A percentile compares a stretch with the other conserved stretches of the same genome.
These are phyloP conservation scores for Leptodactylus fallax DNA, from an alignment of 2,797 vertebrate species.

Conservation along the genomic window DNA sequence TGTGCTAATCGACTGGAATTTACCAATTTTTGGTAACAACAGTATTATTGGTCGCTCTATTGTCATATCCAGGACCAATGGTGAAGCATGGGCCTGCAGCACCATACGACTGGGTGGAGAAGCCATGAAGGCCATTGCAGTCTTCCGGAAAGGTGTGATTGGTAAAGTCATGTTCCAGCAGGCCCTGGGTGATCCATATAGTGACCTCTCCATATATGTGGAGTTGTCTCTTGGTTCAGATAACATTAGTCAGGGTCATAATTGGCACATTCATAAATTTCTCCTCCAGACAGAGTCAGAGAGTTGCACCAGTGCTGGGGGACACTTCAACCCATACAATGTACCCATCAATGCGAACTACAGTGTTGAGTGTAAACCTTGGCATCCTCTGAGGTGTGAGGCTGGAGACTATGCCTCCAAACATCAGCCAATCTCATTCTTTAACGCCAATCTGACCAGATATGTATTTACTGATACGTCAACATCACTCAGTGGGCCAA, in stretches of 20 bases:
- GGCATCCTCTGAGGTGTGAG: slow-evolving; percentile 77
- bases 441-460: slow-evolving; percentile 66
- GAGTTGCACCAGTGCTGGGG: slow-evolving; percentile 73
- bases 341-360: slow-evolving; percentile 71
- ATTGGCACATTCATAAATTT: slow-evolving; percentile 80
- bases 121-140: slow-evolving; percentile 71
- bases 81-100: slow-evolving; percentile 73
- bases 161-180: slow-evolving; percentile 80
- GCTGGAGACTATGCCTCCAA: slow-evolving; percentile 78
- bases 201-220: slow-evolving; percentile 79
- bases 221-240: slow-evolving; percentile 74
- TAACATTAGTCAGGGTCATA: slow-evolving; percentile 73
- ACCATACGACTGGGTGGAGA: slow-evolving; percentile 77
- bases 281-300: slow-evolving; percentile 78
- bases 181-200: slow-evolving; percentile 72
- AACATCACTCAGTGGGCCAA: slow-evolving; percentile 71
- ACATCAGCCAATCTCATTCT: slow-evolving; percentile 71
- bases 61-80: slow-evolving; percentile 73
- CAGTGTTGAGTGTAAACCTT: slow-evolving; percentile 69
- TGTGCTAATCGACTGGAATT: slow-evolving; percentile 75
- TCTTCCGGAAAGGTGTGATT: slow-evolving; percentile 74
- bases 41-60: slow-evolving; percentile 83
- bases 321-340: slow-evolving; percentile 80
- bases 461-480: slow-evolving; percentile 80
- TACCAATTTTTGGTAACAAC: slow-evolving; percentile 82